phyloP scores from a whole-genome alignment of 2,888 invertebrate genomes.

The Cephus pulcher region DNA sequence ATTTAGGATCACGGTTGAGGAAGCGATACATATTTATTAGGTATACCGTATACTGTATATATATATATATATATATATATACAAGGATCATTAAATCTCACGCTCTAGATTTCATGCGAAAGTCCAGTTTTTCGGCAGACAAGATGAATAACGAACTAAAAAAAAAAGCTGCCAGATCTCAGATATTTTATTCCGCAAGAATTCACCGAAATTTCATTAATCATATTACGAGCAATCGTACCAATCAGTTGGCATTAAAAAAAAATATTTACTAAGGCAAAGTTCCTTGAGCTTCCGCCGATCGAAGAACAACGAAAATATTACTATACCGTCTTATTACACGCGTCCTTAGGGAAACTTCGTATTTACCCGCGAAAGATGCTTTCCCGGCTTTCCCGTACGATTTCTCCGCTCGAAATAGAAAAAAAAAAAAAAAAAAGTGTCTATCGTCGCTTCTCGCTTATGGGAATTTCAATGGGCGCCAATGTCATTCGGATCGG shows the following conservation, averaged over 20 bases:
- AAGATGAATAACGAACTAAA: background rate
- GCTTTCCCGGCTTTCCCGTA: constrained; percentile 30
- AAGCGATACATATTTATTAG: background rate
- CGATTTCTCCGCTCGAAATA: constrained; percentile 30
- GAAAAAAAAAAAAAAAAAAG: background rate
- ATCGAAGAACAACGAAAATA: too few relatives aligned
- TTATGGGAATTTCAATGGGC: background rate
- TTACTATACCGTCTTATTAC: background rate
- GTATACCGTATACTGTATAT: background rate
- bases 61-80: background rate
- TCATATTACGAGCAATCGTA: background rate
- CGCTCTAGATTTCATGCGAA: background rate
- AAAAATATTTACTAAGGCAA: too few relatives aligned
- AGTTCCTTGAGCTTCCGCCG: background rate
- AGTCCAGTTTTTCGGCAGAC: background rate
- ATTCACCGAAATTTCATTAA: background rate
- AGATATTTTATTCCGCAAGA: background rate
- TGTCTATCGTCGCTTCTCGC: background rate
- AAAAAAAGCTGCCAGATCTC: background rate
- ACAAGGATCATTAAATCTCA: background rate
- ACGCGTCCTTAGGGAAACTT: background rate
- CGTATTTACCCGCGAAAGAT: background rate
- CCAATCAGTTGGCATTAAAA: background rate
- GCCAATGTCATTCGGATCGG: background rate
- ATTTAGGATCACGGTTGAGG: background rate